Evolutionary conservation across 1,140 invertebrate genomes (phyloP), one percentile per base, ranked within the genome.

Genomic region (Dreissena polymorpha): DNA sequence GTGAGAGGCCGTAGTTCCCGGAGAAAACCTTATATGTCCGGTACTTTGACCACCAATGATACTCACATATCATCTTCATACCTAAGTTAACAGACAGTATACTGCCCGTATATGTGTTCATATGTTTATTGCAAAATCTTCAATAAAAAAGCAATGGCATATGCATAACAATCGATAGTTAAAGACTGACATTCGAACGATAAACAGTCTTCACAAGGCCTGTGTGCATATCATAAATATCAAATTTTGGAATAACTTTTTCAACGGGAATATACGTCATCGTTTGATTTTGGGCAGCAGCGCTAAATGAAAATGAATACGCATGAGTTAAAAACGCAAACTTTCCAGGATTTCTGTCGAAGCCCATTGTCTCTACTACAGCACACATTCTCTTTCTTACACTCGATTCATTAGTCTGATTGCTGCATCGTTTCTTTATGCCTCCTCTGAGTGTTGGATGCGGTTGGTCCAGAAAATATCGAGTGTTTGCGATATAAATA

Each of bases 401-500:
- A 60, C 16, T 60, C 3, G 16, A n/a, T n/a, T 60, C 16, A 60
- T 18, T 23, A 60, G 57, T 60, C 3, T n/a, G 16, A 60, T 60
- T 60, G 12, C 57, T 60, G 57, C 57, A 60, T 10, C 57, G 57
- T 60, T 60, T 60, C 21, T 23, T 60, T 60, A 60, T 23, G 21
- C 57, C 57, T 6, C 6, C 57, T 60, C 21, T 60, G 6, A 60
- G 21, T n/a, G 21, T 60, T 60, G 57, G 57, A 23, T 60, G 57
- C 57, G 57, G 57, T 23, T 60, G 57, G 21, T 60, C 57, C 16
- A 60, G 57, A 60, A 60, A 60, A 23, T 60, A 60, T 60, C 57
- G 16, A n/a, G 57, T 60, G 57, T 60, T 60, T 10, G 57, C 16
- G 21, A 60, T 60, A 60, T 60, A 60, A n/a, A 60, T 60, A 2